Evolutionary conservation across 2,797 vertebrate species (phyloP).

Genomic region (Anguilla pacifica): DNA sequence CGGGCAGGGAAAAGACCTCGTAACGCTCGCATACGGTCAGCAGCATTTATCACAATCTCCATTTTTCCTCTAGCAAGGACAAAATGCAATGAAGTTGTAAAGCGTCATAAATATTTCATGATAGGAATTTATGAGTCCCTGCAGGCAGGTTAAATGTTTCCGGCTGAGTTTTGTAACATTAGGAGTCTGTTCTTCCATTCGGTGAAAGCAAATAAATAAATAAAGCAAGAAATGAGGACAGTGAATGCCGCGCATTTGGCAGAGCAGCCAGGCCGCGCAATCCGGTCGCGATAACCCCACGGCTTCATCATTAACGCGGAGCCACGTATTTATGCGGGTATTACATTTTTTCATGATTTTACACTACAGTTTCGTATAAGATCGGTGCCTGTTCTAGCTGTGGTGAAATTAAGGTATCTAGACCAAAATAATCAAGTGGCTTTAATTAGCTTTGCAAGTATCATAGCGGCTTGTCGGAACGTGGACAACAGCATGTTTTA

Average conservation of each 20-base stretch:
- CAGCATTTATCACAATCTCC: slow-evolving; percentile 36
- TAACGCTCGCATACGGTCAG: not conserved
- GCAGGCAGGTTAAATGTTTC: slow-evolving; percentile 35
- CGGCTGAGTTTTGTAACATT: slow-evolving; percentile 26
- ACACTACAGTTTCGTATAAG: slow-evolving; percentile 19
- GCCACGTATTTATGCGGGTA: not conserved
- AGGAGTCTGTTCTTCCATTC: slow-evolving; percentile 16
- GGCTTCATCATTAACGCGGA: not conserved
- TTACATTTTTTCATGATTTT: not conserved
- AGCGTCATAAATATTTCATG: slow-evolving; percentile 55
- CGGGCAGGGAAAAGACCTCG: not conserved
- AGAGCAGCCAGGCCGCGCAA: slow-evolving; percentile 2
- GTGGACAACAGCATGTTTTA: not conserved
- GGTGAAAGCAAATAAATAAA: slow-evolving; percentile 28
- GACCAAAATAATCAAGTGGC: not conserved
- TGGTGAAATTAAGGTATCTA: too few species aligned
- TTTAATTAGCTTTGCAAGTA: not conserved
- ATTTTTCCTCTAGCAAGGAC: slow-evolving; percentile 41
- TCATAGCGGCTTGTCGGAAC: not conserved
- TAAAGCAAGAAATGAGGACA: slow-evolving; percentile 32
- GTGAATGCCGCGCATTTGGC: not conserved
- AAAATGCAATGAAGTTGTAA: slow-evolving; percentile 46
- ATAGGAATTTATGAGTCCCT: slow-evolving; percentile 51
- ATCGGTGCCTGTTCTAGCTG: slow-evolving; percentile 19
- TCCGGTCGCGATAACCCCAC: not conserved